Base-by-base conservation (phyloP, 1,140 invertebrate species). In the Drosophila pachea region DNA sequence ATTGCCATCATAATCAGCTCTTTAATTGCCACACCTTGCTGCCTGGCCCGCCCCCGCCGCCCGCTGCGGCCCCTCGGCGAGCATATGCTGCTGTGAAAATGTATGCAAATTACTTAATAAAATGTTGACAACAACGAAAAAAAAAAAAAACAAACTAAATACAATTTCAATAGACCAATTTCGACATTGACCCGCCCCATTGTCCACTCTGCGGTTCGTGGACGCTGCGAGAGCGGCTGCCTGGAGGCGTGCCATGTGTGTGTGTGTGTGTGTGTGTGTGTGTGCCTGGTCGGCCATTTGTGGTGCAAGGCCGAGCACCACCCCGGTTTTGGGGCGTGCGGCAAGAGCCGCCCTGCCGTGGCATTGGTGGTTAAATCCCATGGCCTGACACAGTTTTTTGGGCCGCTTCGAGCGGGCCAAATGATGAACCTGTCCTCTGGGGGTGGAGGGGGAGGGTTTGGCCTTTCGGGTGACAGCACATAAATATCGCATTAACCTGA, bases 21-120 rank as follows among this genome's bases (percentile, higher is more conserved):
- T 61, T 59, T 63, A 71, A 68, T 68, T 65, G 32, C 45, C 53
- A 66, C 53, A 68, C 65, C 65, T 75, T 62, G 47, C 48, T 52
- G 35, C 43, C 42, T 58, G 7, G 12, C 14, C 14, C 7, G 5
- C 2, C 14, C 14, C 32, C 60, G 47, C 48, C 55, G 35, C 43
- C 48, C 63, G 7, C 14, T 12, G 12, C 7, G 0, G 0, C 14
- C 14, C 32, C 60, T 49, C 12, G 32, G 50, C 4, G 35, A 74
- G 73, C 79, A 84, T 84, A 84, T 84, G 79, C 45, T 65, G 65
- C 68, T 55, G 32, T 62, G 48, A 16, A 71, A 84, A 86, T 76
- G 74, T 84, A 86, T 86, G 79, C 66, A 84, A 84, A 84, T 84
- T 86, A 76, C 81, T 84, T 81, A 76, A 84, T 86, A 81, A 84